Base-by-base conservation (phyloP, 1,140 invertebrate genomes). In the Drosophila malerkotliana region DNA sequence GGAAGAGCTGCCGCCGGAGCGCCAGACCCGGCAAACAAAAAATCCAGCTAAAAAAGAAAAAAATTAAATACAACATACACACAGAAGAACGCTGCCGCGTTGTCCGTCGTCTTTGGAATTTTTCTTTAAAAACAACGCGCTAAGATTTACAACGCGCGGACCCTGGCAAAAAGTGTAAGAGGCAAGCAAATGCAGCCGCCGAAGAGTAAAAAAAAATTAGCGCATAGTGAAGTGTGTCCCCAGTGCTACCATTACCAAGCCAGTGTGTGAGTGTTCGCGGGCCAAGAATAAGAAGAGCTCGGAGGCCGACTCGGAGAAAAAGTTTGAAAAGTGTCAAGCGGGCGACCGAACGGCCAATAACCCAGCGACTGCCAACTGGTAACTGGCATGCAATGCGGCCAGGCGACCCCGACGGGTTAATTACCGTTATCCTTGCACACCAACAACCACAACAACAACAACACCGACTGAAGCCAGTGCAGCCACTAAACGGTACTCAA, bases 241-340 rank as follows among this genome's bases (percentile, higher is more conserved):
- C 39, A 45, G 52, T 44, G 15, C 41, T 44, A 44, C 41, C 6
- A 44, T 44, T 44, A n/a, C 41, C 41, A 5, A 44, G 41, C n/a
- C 2, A 30, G 37, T 45, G 41, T 48, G 62, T 56, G 48, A 59
- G 44, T 62, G 41, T 44, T 39, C 32, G 49, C 68, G 62, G 45
- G 64, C 45, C 32, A 48, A 52, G 47, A 71, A 55, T 15, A 72
- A 51, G 61, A 63, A 57, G 61, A 80, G 76, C 34, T 37, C 26
- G 34, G 9, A 10, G 9, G 9, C 34, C 12, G 34, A 68, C 73
- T 69, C 14, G 39, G 12, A 62, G 60, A 76, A 82, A 85, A 77
- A 77, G 77, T 85, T 87, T 81, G 84, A 87, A 85, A 87, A 85
- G 82, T 85, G 82, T 85, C 82, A 85, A 81, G 78, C 82, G 59